phyloP scores from a whole-genome alignment of 1,140 invertebrate species.

The Drosophila saltans region DNA sequence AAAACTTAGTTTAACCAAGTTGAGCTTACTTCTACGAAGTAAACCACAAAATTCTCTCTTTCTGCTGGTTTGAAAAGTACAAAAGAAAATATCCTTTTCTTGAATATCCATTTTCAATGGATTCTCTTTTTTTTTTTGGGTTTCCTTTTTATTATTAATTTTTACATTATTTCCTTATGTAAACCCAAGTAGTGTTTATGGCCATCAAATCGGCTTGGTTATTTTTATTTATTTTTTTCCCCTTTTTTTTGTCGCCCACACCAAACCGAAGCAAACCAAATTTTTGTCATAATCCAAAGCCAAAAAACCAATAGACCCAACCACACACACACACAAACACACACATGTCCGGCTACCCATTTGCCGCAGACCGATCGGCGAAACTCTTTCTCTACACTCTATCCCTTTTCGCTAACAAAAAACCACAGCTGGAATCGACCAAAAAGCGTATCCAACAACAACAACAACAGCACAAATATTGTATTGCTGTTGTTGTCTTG shows the following conservation, averaged over 20 bases:
- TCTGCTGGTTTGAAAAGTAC: too few relatives aligned
- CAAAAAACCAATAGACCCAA: constrained; percentile 77
- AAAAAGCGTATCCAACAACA: constrained; percentile 16
- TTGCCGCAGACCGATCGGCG: background rate
- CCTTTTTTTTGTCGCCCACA: background rate
- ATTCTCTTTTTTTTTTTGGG: too few relatives aligned
- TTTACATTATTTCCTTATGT: too few relatives aligned
- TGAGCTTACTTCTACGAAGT: too few relatives aligned
- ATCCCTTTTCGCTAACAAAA: constrained; percentile 15
- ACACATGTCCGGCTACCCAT: background rate
- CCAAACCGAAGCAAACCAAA: constrained; percentile 13
- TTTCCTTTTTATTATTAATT: too few relatives aligned
- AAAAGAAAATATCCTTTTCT: too few relatives aligned
- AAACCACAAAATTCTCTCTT: too few relatives aligned
- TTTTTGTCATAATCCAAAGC: constrained; percentile 76
- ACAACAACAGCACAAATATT: constrained; percentile 3
- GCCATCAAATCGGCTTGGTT: constrained; percentile 7
- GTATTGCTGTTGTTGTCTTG: constrained; percentile 51
- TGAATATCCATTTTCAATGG: too few relatives aligned
- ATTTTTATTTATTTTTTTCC: constrained; percentile 17
- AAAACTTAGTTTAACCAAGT: too few relatives aligned
- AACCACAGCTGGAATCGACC: constrained; percentile 9
- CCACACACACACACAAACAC: constrained; percentile 3
- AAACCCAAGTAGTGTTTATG: constrained; percentile 1
- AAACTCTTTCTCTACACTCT: constrained; percentile 3